Conservation (phyloP, 23 tunicate genomes). For the Halocynthia roretzi region DNA sequence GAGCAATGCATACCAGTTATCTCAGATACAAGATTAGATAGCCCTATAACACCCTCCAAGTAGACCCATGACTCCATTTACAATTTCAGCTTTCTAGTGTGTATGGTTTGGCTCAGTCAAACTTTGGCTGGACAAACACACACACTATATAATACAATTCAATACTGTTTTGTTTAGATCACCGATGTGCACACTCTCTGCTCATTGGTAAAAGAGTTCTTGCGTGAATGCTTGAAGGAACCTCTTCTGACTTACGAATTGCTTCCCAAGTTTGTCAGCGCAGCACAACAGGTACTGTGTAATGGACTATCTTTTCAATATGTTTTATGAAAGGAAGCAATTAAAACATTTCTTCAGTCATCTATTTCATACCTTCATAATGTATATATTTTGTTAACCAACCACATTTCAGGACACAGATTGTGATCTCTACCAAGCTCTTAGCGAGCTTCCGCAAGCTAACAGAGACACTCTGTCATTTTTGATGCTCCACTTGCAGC, state of each 20-base stretch:
- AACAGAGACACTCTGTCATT: conserved; percentile 81
- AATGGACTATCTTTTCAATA: too few species aligned
- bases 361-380: background rate
- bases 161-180: conserved; percentile 14
- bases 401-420: conserved; percentile 11
- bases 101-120: too few species aligned
- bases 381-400: background rate
- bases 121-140: too few species aligned
- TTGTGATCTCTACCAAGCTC: conserved; percentile 16
- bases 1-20: too few species aligned
- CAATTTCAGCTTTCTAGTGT: too few species aligned
- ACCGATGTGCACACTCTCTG: conserved; percentile 76
- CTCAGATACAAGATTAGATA: too few species aligned
- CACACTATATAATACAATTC: too few species aligned
- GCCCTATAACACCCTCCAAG: too few species aligned
- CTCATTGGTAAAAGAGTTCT: conserved; percentile 84
- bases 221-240: conserved; percentile 57
- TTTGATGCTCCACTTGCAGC: conserved; percentile 79
- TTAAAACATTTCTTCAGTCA: too few species aligned
- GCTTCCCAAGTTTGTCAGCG: conserved; percentile 59
- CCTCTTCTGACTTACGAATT: conserved; percentile 70
- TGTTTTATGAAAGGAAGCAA: too few species aligned
- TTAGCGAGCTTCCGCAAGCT: conserved; percentile 33
- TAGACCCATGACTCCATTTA: background rate
- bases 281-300: conserved; percentile 37